phyloP scores from a whole-genome alignment of 2,888 invertebrate species.

The Melanchra persicariae region DNA sequence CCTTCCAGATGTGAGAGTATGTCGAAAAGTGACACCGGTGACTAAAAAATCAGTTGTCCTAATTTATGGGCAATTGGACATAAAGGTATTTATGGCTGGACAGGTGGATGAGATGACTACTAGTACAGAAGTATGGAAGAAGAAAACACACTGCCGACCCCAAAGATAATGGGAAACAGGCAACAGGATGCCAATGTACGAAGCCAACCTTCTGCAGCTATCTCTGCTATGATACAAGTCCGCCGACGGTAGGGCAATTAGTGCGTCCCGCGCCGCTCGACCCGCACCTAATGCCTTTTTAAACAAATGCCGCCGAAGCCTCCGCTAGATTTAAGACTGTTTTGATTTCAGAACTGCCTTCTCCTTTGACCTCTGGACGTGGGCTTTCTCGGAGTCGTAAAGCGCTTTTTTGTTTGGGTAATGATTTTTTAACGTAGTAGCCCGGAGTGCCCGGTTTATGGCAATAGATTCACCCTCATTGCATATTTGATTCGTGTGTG shows the following conservation, averaged over 20 bases:
- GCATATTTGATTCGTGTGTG: too few species aligned
- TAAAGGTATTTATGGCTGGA: too few species aligned
- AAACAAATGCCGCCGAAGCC: constrained; percentile 51
- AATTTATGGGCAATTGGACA: too few species aligned
- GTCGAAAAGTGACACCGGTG: too few species aligned
- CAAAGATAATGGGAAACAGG: too few species aligned
- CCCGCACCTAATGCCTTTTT: constrained; percentile 53
- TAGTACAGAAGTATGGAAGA: too few species aligned
- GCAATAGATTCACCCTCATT: too few species aligned
- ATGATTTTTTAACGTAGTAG: neutral
- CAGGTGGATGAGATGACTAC: too few species aligned
- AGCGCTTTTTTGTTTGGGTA: constrained; percentile 20
- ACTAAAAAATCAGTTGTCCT: too few species aligned
- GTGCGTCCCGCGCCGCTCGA: constrained; percentile 43
- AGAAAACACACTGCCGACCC: too few species aligned
- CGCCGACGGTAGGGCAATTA: constrained; percentile 60
- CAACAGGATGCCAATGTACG: too few species aligned
- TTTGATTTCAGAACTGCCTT: constrained; percentile 43
- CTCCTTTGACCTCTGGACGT: constrained; percentile 28
- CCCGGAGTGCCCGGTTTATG: neutral
- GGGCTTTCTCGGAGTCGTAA: constrained; percentile 8
- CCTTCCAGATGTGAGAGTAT: too few species aligned
- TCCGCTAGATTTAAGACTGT: constrained; percentile 52
- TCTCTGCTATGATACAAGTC: constrained; percentile 27
- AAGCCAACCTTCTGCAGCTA: constrained; percentile 8